Evolutionary conservation across 2,888 invertebrate genomes (phyloP).

Genomic region (Nephrotoma guestfalica): DNA sequence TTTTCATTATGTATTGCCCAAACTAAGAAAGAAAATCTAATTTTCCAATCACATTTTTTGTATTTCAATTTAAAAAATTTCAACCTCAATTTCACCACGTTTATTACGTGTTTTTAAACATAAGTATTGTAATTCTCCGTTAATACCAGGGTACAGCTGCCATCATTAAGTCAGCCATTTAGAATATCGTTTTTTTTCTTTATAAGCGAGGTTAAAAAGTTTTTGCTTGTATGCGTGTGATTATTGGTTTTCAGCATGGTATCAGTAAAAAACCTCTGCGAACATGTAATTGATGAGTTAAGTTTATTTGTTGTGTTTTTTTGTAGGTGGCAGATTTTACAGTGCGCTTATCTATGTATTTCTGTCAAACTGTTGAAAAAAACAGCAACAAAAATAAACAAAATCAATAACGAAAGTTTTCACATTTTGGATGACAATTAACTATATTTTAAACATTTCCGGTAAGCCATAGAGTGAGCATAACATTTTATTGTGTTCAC

Average conservation of each 20-base stretch:
- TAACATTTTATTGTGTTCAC: background rate
- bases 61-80: background rate
- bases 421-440: background rate
- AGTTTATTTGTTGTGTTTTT: background rate
- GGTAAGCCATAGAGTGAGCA: background rate
- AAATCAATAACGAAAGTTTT: background rate
- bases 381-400: background rate
- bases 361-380: background rate
- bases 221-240: background rate
- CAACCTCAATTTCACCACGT: background rate
- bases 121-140: background rate
- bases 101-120: background rate
- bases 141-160: background rate
- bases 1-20: background rate
- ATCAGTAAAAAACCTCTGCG: background rate
- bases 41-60: background rate
- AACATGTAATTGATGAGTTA: background rate
- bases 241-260: background rate
- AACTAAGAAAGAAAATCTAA: background rate
- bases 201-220: background rate
- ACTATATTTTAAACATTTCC: background rate
- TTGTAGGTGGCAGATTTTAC: background rate
- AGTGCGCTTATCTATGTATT: background rate
- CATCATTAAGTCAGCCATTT: background rate
- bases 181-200: background rate